Evolutionary conservation across 2,113 vertebrate genomes (phyloP).

Genomic region (Ranitomeya variabilis): DNA sequence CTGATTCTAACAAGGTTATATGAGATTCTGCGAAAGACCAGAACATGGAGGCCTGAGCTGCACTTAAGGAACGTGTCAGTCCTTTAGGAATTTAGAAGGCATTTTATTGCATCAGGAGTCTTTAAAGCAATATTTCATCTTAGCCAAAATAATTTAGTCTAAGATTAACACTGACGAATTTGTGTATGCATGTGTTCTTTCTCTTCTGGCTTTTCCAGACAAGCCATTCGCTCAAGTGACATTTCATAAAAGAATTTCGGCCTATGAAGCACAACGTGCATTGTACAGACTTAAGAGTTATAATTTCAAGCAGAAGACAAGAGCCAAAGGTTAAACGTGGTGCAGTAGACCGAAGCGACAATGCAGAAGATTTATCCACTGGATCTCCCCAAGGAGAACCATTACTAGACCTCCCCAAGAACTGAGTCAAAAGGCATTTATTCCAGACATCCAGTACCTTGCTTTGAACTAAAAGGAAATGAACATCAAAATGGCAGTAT

Average conservation of each 20-base stretch:
- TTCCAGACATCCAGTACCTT: too few relatives aligned
- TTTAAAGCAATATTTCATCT: slow-evolving; percentile 52
- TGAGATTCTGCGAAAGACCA: slow-evolving; percentile 48
- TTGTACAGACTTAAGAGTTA: background rate
- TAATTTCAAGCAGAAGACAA: background rate
- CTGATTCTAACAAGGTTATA: slow-evolving; percentile 44
- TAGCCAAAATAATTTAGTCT: slow-evolving; percentile 54
- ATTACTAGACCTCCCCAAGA: too few relatives aligned
- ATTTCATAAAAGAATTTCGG: slow-evolving; percentile 1
- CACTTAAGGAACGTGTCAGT: slow-evolving; percentile 52
- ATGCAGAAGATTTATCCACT: background rate
- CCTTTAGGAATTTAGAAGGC: slow-evolving; percentile 52
- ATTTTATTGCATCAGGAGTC: slow-evolving; percentile 48
- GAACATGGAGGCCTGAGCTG: slow-evolving; percentile 46
- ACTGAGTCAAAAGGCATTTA: too few relatives aligned
- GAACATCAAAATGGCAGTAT: too few relatives aligned
- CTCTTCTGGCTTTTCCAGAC: slow-evolving; percentile 23
- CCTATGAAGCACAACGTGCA: slow-evolving; percentile 2
- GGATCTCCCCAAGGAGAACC: too few relatives aligned
- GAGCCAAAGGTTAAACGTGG: background rate
- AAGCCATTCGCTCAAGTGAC: slow-evolving; percentile 27
- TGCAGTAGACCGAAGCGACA: background rate
- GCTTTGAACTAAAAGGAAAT: too few relatives aligned
- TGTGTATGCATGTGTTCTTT: slow-evolving; percentile 44
- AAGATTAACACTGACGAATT: slow-evolving; percentile 51